phyloP scores from a whole-genome alignment of 1,140 invertebrate genomes.

The Trichonephila inaurata region DNA sequence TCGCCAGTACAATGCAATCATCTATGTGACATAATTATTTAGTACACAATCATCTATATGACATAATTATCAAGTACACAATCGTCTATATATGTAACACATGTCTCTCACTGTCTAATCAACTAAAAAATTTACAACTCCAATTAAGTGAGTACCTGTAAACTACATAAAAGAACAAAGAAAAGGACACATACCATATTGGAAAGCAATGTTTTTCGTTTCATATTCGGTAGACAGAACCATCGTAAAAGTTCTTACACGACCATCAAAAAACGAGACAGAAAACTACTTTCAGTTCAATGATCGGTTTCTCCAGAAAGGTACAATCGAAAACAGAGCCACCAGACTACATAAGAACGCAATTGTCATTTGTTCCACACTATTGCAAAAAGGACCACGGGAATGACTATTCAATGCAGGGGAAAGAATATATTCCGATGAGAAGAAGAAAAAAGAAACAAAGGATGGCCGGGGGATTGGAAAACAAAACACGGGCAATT shows the following conservation, averaged over 20 bases:
- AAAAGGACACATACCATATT: not conserved
- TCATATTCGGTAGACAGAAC: not conserved
- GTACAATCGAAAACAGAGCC: not conserved
- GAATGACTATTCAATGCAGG: not conserved
- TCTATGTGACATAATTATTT: no score
- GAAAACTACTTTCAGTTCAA: no score
- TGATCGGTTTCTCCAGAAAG: not conserved
- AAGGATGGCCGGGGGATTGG: not conserved
- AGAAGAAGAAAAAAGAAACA: not conserved
- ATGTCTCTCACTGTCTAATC: no score
- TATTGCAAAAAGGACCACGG: not conserved
- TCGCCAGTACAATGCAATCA: no score
- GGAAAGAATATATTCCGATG: not conserved
- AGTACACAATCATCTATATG: no score
- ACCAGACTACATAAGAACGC: not conserved
- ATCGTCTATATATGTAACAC: no score
- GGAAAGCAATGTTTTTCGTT: not conserved
- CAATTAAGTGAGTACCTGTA: no score
- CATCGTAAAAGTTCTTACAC: not conserved
- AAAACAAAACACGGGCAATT: conserved; percentile 56
- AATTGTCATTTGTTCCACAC: not conserved
- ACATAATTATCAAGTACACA: no score
- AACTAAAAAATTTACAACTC: no score
- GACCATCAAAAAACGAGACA: not conserved
- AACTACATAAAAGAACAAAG: no score